A percentile compares a stretch with the other conserved stretches of the same genome.
Conservation (phyloP, 1,140 invertebrate species). For the Trachymyrmex cornetzi region DNA sequence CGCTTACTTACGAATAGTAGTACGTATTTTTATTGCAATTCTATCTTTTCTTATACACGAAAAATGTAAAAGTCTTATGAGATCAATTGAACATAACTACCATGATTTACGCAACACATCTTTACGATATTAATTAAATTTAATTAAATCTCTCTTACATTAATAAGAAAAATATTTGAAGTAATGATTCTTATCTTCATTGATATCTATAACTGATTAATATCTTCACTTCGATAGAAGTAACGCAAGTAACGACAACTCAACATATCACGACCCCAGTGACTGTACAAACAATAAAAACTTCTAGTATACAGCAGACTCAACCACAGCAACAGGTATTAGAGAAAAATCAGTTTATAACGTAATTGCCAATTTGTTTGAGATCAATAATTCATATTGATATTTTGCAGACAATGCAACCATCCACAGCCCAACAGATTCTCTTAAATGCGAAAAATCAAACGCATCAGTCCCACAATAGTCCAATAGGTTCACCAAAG, state of each 20-base stretch:
- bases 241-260: slow-evolving; percentile 79
- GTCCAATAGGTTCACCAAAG: slow-evolving; percentile 83
- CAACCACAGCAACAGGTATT: slow-evolving; percentile 83
- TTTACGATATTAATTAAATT: slow-evolving; percentile 10
- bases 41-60: background rate
- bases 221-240: slow-evolving; percentile 6
- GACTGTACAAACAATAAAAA: slow-evolving; percentile 82
- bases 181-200: background rate
- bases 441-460: slow-evolving; percentile 80
- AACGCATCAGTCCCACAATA: slow-evolving; percentile 78
- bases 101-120: background rate
- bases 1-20: slow-evolving; percentile 89
- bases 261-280: slow-evolving; percentile 85
- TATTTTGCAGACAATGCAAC: slow-evolving; percentile 75
- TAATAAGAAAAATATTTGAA: background rate
- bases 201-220: background rate
- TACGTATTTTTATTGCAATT: slow-evolving; percentile 76
- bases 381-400: background rate
- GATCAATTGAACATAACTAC: background rate
- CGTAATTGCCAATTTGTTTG: background rate
- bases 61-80: background rate
- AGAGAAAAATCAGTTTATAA: background rate
- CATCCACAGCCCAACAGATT: slow-evolving; percentile 74
- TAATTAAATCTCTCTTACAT: slow-evolving; percentile 4
- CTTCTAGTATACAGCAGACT: slow-evolving; percentile 80